phyloP scores from a whole-genome alignment of 2,797 vertebrate species.

The Discoglossus pictus region DNA sequence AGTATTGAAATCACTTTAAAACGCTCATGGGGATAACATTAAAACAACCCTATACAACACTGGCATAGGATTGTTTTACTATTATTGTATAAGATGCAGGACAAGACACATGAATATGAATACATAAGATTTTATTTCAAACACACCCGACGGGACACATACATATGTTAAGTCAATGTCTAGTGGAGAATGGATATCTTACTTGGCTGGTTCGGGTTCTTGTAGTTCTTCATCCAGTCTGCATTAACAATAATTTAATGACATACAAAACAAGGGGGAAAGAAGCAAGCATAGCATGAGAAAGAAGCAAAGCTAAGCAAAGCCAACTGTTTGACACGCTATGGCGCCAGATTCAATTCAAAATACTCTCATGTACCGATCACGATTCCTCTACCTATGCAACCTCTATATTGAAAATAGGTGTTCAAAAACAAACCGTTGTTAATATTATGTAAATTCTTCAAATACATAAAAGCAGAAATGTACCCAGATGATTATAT shows the following conservation, averaged over 20 bases:
- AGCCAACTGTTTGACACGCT: too few relatives aligned
- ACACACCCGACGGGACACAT: neutral
- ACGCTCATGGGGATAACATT: too few relatives aligned
- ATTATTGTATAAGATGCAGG: neutral
- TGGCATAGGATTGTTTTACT: neutral
- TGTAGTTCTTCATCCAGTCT: slow-evolving; percentile 93
- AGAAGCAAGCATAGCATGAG: slow-evolving; percentile 70
- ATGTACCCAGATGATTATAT: too few relatives aligned
- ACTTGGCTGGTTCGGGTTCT: slow-evolving; percentile 87
- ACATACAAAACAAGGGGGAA: slow-evolving; percentile 59
- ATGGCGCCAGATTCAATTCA: too few relatives aligned
- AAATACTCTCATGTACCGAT: too few relatives aligned
- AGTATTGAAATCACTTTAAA: too few relatives aligned
- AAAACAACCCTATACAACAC: too few relatives aligned
- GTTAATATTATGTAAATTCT: too few relatives aligned
- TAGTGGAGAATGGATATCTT: slow-evolving; percentile 66
- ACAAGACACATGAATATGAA: neutral
- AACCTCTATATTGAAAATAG: too few relatives aligned
- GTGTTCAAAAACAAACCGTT: too few relatives aligned
- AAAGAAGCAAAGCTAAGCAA: slow-evolving; percentile 69
- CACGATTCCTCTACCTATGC: too few relatives aligned
- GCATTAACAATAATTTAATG: slow-evolving; percentile 69
- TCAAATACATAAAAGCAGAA: too few relatives aligned
- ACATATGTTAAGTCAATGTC: slow-evolving; percentile 52
- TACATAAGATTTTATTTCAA: neutral